These are phyloP conservation scores for Neodiprion fabricii DNA, from an alignment of 1,140 invertebrate genomes.

Conservation along the genomic window DNA sequence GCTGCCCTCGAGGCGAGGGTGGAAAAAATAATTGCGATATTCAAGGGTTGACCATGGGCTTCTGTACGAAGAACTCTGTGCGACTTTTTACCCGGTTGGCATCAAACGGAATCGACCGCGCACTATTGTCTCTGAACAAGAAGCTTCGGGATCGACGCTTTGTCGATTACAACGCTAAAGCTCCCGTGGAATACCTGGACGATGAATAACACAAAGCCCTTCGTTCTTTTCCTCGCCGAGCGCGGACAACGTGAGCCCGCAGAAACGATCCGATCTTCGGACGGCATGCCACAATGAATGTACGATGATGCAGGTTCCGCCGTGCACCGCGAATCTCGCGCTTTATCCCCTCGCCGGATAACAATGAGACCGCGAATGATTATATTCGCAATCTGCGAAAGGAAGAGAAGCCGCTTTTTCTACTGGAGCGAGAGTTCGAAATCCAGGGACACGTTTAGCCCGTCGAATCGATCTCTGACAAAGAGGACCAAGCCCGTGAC, in stretches of 20 bases:
- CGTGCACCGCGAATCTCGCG: neutral
- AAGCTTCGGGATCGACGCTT: neutral
- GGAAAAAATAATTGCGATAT: neutral
- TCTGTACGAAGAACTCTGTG: conserved; percentile 8
- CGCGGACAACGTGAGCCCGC: neutral
- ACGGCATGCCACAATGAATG: neutral
- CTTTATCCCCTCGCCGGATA: too few species aligned
- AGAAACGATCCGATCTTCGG: neutral
- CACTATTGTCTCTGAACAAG: neutral
- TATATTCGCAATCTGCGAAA: too few species aligned
- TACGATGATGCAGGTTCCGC: neutral
- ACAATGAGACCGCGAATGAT: too few species aligned
- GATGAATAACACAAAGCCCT: neutral
- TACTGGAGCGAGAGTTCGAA: too few species aligned
- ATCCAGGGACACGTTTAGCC: too few species aligned
- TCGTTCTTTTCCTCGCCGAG: neutral
- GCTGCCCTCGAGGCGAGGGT: neutral
- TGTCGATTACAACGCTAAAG: neutral
- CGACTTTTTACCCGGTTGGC: conserved; percentile 14
- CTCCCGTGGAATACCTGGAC: neutral
- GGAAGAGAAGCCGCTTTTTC: too few species aligned
- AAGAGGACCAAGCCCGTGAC: too few species aligned
- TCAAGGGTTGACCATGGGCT: neutral
- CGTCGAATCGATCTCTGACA: too few species aligned
- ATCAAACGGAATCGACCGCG: conserved; percentile 8